These are phyloP conservation scores for Glaucomys volans DNA, from an alignment of 2,113 vertebrate genomes.

Conservation along the genomic window DNA sequence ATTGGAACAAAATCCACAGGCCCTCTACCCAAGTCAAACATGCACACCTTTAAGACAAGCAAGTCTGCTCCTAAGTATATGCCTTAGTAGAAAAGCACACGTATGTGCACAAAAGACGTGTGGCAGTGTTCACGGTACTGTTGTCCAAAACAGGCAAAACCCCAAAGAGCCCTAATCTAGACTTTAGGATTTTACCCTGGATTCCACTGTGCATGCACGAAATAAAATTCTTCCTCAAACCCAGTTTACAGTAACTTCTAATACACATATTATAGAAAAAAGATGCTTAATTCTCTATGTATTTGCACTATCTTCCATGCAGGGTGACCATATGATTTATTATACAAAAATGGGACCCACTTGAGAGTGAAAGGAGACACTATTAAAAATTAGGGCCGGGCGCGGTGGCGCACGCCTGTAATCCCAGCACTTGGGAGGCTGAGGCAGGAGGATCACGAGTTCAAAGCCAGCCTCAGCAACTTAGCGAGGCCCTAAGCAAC, in stretches of 20 bases:
- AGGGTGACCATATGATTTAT: background rate
- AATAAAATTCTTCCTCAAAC: background rate
- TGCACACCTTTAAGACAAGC: background rate
- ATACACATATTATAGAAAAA: background rate
- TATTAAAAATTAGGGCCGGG: constrained; percentile 30
- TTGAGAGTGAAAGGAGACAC: background rate
- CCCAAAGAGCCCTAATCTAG: background rate
- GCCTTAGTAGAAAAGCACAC: background rate
- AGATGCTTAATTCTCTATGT: background rate
- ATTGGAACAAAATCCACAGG: background rate
- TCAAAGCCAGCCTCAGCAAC: no score
- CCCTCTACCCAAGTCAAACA: background rate
- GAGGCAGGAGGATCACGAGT: no score
- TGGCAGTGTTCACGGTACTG: background rate
- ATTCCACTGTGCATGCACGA: background rate
- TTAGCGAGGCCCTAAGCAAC: no score
- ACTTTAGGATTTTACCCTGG: background rate
- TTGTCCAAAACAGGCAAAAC: background rate
- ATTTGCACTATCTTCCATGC: background rate
- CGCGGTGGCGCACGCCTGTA: no score
- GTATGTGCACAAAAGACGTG: no score
- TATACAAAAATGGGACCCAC: background rate
- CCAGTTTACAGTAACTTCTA: background rate
- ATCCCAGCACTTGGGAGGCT: no score
- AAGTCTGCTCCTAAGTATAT: background rate